phyloP scores from a whole-genome alignment of 2,797 vertebrate genomes.

The Darevskia mixta region DNA sequence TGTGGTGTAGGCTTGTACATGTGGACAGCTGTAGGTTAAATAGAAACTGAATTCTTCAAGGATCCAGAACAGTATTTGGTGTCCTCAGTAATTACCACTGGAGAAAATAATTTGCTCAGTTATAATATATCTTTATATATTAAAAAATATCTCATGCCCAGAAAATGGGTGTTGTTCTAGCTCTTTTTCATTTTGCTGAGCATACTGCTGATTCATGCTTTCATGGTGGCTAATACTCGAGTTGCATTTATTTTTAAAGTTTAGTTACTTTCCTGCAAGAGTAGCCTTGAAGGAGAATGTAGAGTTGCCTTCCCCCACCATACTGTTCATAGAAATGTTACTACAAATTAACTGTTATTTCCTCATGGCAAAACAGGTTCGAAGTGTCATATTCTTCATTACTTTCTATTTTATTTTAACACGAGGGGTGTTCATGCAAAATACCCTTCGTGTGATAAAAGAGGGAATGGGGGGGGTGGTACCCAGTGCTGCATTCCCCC shows the following conservation, averaged over 20 bases:
- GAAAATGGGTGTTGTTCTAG: neutral
- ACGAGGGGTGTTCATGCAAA: neutral
- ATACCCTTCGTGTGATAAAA: neutral
- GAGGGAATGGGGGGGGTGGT: too few relatives aligned
- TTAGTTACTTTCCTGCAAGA: neutral
- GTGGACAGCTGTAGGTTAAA: neutral
- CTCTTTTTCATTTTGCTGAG: neutral
- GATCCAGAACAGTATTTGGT: neutral
- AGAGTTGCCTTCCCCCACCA: neutral
- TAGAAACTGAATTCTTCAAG: slow-evolving; percentile 16
- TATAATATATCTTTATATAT: neutral
- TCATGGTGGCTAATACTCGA: neutral
- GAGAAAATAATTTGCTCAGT: neutral
- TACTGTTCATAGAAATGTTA: neutral
- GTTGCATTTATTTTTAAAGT: neutral
- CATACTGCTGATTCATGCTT: neutral
- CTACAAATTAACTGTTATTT: neutral
- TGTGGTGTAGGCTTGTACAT: slow-evolving; percentile 34
- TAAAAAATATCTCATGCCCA: neutral
- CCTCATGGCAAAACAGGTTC: neutral
- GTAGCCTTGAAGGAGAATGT: neutral
- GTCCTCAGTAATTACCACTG: neutral
- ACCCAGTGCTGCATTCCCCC: neutral
- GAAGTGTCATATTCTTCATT: neutral
- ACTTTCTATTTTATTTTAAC: neutral